A percentile compares a stretch with the other conserved stretches of the same genome.
phyloP scores from a whole-genome alignment of 2,113 vertebrate genomes.

The Indicator maculatus region DNA sequence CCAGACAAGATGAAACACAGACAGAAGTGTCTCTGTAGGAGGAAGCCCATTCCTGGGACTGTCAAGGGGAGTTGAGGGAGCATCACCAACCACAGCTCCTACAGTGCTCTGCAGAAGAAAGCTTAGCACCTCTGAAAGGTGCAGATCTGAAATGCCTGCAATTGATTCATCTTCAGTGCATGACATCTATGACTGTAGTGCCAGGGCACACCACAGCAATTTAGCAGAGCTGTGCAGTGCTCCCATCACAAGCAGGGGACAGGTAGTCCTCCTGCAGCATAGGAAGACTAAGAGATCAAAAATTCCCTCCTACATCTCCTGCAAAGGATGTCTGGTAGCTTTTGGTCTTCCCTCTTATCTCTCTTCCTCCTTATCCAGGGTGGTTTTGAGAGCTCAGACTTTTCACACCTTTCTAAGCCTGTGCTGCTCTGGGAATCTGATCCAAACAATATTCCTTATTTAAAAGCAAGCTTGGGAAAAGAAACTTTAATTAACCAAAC shows the following conservation, averaged over 20 bases:
- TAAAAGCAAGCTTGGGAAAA: background rate
- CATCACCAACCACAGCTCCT: background rate
- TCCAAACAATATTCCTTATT: background rate
- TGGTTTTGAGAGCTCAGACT: background rate
- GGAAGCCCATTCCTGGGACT: background rate
- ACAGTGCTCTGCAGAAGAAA: background rate
- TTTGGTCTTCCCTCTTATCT: background rate
- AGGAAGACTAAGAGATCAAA: background rate
- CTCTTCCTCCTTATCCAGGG: background rate
- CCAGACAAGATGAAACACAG: background rate
- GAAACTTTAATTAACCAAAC: background rate
- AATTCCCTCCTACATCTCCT: background rate
- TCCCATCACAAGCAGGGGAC: background rate
- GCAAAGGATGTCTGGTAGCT: background rate
- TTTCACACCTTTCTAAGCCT: background rate
- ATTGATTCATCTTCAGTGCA: background rate
- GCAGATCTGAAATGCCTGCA: background rate
- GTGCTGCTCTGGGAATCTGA: background rate
- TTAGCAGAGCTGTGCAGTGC: background rate
- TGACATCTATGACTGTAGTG: rapidly evolving
- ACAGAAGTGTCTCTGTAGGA: background rate
- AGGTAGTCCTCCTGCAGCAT: background rate
- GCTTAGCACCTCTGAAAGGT: background rate
- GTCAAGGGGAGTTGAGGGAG: background rate
- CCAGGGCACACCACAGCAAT: background rate